Conservation (phyloP, 2,113 vertebrate genomes). For the Chaetodon trifascialis region DNA sequence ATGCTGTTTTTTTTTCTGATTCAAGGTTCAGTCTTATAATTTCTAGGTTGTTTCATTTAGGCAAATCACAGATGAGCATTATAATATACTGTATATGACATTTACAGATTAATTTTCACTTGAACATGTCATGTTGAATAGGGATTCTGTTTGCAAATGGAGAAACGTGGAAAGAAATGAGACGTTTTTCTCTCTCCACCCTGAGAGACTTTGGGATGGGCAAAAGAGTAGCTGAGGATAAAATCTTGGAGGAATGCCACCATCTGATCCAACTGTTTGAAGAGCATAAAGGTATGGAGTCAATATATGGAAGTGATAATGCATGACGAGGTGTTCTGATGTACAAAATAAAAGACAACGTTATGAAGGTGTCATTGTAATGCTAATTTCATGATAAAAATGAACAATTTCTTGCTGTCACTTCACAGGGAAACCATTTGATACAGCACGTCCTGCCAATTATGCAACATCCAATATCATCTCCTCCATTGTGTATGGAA, state of each 20-base stretch:
- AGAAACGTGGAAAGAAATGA: conserved; percentile 77
- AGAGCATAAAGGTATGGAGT: conserved; percentile 47
- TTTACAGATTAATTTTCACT: neutral
- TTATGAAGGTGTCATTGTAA: neutral
- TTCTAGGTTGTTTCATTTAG: neutral
- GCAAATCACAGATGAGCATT: neutral
- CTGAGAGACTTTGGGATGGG: conserved; percentile 82
- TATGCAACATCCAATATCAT: conserved; percentile 82
- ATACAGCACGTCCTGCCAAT: conserved; percentile 63
- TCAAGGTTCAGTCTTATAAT: neutral
- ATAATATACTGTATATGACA: conserved; percentile 31
- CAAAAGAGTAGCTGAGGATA: conserved; percentile 67
- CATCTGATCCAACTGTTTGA: conserved; percentile 65
- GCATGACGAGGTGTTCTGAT: neutral
- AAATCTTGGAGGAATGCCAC: conserved; percentile 72
- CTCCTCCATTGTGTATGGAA: conserved; percentile 81
- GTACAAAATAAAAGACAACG: neutral
- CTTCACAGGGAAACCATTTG: conserved; percentile 76
- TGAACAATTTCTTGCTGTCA: neutral
- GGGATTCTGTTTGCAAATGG: conserved; percentile 77
- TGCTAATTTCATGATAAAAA: too few species aligned
- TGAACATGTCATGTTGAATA: conserved; percentile 14
- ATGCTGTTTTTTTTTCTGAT: neutral
- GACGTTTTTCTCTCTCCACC: conserved; percentile 77
- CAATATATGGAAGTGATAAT: neutral